These are phyloP conservation scores for Aptenodytes forsteri DNA, from an alignment of 2,113 vertebrate species.

Conservation along the genomic window DNA sequence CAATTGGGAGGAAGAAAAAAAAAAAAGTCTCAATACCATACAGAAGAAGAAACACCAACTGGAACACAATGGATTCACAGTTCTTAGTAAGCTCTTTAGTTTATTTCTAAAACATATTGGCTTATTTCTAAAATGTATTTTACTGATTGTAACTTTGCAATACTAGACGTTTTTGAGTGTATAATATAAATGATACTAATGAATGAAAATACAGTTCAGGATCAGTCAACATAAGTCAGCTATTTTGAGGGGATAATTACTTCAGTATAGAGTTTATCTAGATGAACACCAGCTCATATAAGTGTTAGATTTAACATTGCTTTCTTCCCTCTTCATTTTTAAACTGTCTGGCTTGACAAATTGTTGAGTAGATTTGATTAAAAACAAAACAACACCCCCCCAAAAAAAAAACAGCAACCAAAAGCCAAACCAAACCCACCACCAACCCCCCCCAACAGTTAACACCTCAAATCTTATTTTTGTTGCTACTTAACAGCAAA, in stretches of 20 bases:
- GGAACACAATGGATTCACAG: background rate
- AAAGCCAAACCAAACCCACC: background rate
- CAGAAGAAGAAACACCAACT: background rate
- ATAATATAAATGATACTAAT: background rate
- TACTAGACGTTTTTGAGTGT: background rate
- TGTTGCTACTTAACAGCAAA: slow-evolving; percentile 30
- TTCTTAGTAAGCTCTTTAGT: background rate
- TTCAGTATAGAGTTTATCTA: background rate
- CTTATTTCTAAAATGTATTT: background rate
- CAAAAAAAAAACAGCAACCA: background rate
- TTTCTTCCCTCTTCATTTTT: background rate
- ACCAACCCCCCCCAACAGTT: background rate
- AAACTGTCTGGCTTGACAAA: background rate
- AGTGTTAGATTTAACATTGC: background rate
- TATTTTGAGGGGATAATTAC: background rate
- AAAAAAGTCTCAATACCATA: background rate
- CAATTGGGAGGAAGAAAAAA: background rate
- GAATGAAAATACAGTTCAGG: background rate
- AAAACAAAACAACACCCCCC: too few relatives aligned
- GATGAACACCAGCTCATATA: background rate
- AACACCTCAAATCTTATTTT: slow-evolving; percentile 3
- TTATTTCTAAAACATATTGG: background rate
- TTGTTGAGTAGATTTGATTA: background rate
- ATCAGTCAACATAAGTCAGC: background rate
- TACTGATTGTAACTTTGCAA: background rate